Percentiles rank a stretch among this genome's conserved stretches.
phyloP scores from a whole-genome alignment of 2,888 invertebrate species.

The Stenurella melanura region DNA sequence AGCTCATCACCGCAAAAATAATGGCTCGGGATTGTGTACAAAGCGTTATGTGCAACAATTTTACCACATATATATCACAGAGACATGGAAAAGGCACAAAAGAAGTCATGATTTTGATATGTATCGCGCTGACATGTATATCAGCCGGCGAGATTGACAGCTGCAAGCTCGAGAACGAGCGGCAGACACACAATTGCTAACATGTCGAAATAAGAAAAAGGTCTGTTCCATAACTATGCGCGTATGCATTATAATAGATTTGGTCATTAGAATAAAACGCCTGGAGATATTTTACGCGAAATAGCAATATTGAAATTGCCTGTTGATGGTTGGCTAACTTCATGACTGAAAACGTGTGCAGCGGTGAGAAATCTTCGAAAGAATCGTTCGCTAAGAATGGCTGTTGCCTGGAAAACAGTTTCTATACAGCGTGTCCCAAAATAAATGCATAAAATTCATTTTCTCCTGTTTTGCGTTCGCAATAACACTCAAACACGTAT shows the following conservation, averaged over 20 bases:
- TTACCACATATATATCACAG: constrained; percentile 24
- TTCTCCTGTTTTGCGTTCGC: no score
- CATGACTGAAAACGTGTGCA: no score
- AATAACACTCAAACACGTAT: no score
- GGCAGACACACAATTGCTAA: constrained; percentile 36
- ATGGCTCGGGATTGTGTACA: constrained; percentile 14
- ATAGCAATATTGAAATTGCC: not conserved
- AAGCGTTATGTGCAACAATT: constrained; percentile 20
- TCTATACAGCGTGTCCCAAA: no score
- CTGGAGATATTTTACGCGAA: not conserved
- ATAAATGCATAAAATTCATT: no score
- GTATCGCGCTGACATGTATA: constrained; percentile 47
- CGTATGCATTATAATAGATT: constrained; percentile 14
- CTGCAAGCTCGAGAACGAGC: constrained; percentile 22
- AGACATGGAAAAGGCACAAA: constrained; percentile 33
- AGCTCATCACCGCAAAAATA: constrained; percentile 32
- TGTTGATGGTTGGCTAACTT: no score
- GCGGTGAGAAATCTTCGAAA: no score
- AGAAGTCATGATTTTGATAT: constrained; percentile 43
- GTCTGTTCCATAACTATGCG: constrained; percentile 15
- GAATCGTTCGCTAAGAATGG: no score
- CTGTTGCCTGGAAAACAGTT: not conserved
- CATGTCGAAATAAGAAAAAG: constrained; percentile 40
- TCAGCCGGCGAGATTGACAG: constrained; percentile 45
- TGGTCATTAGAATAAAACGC: constrained; percentile 16